Evolutionary conservation across 2,888 invertebrate genomes (phyloP), one percentile per base, ranked within the genome.

Genomic region (Drosophila macrospina): DNA sequence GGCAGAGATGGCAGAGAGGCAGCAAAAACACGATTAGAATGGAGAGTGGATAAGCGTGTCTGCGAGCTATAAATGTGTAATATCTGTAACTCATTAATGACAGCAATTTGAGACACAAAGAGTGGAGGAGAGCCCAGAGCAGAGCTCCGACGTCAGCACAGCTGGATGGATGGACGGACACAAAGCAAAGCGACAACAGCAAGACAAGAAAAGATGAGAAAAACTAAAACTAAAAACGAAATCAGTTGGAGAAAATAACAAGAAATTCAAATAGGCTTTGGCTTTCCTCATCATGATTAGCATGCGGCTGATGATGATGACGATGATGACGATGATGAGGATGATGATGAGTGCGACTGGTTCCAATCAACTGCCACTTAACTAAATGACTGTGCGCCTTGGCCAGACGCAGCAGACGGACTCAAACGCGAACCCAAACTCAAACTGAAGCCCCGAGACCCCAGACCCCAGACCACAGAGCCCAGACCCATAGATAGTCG

Each of bases 21-120:
- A n/a, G n/a, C n/a, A n/a, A n/a, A 45, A 76, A 89, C 81, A 78
- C 89, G 90, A 88, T 88, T 90, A 86, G 83, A 85, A 88, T 89
- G 84, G 86, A 89, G 83, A 85, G 88, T 89, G 89, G 90, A 88
- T 89, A 90, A 88, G 90, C 90, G 90, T 88, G 89, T 89, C 90
- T 88, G 89, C 70, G 78, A 78, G 90, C 84, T 74, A 90, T 90
- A 89, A 88, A 85, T 88, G 88, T 88, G 90, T 88, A 88, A 90
- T 90, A 88, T 88, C 88, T 89, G 88, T 88, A 90, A 89, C 88
- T 90, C 88, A 86, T 88, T 88, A 88, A 89, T 88, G 88, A 88
- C 86, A 90, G 89, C 81, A 87, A 85, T 85, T 88, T 82, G 70
- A 89, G 87, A 74, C 74, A 54, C 59, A 76, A 52, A 74, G 55